Evolutionary conservation across 2,113 vertebrate species (phyloP).

Genomic region (Perccottus glenii): DNA sequence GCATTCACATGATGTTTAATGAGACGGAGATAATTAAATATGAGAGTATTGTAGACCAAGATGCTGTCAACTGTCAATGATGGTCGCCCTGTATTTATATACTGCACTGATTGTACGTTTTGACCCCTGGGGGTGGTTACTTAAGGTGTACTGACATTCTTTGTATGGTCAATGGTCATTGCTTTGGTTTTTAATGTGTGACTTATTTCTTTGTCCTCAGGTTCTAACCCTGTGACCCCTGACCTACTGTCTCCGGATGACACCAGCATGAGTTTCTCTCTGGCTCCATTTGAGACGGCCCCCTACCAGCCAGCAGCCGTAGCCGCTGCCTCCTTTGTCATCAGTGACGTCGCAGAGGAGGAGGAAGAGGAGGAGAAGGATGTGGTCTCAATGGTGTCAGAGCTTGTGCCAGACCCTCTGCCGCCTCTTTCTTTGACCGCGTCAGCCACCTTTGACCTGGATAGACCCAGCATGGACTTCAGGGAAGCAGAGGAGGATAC

Average conservation of each 20-base stretch:
- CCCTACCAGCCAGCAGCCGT: conserved; percentile 86
- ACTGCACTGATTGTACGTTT: no score
- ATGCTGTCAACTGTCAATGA: no score
- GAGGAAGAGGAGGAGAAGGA: conserved; percentile 87
- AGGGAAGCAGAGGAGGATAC: conserved; percentile 92
- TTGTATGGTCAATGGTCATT: no score
- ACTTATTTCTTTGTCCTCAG: conserved; percentile 63
- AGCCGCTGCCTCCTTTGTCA: conserved; percentile 90
- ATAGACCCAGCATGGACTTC: conserved; percentile 86
- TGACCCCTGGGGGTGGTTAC: no score
- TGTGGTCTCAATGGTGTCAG: conserved; percentile 83
- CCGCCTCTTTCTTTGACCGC: conserved; percentile 86
- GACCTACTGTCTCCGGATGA: conserved; percentile 94
- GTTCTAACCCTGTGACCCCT: conserved; percentile 88
- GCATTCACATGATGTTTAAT: no score
- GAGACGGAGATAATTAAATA: no score
- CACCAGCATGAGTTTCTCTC: conserved; percentile 90
- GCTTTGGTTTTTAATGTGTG: no score
- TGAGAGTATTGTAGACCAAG: no score
- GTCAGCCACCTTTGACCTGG: conserved; percentile 88
- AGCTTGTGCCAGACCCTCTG: conserved; percentile 85
- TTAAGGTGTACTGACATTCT: no score
- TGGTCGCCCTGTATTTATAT: no score
- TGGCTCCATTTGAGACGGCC: conserved; percentile 87
- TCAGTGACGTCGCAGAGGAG: conserved; percentile 95